Base-by-base conservation (phyloP, 1,140 invertebrate species). In the Drosophila ohnishii region DNA sequence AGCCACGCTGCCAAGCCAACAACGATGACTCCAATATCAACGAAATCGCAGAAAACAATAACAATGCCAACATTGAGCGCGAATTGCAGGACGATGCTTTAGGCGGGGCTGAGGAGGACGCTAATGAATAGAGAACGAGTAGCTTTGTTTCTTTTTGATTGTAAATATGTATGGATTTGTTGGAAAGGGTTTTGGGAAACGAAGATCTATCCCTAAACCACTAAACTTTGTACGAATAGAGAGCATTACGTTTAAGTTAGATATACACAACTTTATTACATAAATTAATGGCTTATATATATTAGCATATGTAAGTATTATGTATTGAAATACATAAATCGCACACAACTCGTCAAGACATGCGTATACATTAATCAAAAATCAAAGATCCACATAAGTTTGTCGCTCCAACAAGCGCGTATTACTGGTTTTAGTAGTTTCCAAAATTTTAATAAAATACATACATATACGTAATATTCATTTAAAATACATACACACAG, bases 1-100 rank as follows among this genome's bases (percentile, higher is more conserved):
- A 55, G 42, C 81, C 40, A 8, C 83, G 76, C 3, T 73, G 64
- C 37, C 70, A 28, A 11, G 32, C 25, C 45, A 32, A 59, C 22
- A 19, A 75, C 25, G 73, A 91, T 55, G 84, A 90, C 55, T 80
- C 65, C 34, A 91, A 91, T 44, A 90, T 91, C 28, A 91, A 91
- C 76, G 90, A 91, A 76, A 91, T 91, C n/a, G 90, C 90, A 8
- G 90, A 91, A 48, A 91, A 91, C 48, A 89, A 90, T 60, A 91
- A 91, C 44, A 91, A 91, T 77, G 90, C 90, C 39, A 91, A 91
- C 57, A 91, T 91, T 56, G 90, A 91, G 71, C 80, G 90, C 8
- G 90, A 91, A 79, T 51, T 91, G 47, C 83, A 87, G 34, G 86
- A 91, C 28, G 90, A 90, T 53, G 76, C 81, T 32, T 70, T 70